Conservation (phyloP, 2,888 invertebrate species). For the Spilarctia lutea region DNA sequence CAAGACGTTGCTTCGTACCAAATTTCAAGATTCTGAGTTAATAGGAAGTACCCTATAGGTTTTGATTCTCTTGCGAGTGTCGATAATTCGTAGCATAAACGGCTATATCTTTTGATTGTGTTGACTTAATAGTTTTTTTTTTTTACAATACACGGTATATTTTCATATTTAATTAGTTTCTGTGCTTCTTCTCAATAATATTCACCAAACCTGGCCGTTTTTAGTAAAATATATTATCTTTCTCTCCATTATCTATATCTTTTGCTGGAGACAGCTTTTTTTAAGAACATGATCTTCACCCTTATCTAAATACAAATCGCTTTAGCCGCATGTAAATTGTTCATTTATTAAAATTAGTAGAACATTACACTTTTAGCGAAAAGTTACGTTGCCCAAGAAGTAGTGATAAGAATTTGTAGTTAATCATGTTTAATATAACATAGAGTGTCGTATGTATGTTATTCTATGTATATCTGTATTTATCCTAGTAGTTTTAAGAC, state of each 20-base stretch:
- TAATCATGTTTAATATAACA: neutral
- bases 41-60: too few species aligned
- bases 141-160: too few species aligned
- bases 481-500: neutral
- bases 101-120: too few species aligned
- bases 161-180: neutral
- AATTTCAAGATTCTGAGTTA: too few species aligned
- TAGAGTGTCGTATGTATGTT: neutral
- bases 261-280: constrained; percentile 32
- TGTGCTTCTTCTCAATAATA: neutral
- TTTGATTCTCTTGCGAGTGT: too few species aligned
- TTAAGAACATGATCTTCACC: constrained; percentile 31
- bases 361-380: constrained; percentile 46
- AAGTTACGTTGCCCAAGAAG: constrained; percentile 44
- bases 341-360: constrained; percentile 56
- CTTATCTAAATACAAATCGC: constrained; percentile 44
- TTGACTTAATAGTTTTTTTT: too few species aligned
- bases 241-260: neutral
- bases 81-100: too few species aligned
- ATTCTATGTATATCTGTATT: too few species aligned
- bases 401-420: constrained; percentile 32
- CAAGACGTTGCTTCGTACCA: too few species aligned
- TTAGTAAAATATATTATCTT: neutral
- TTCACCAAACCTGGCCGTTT: neutral
- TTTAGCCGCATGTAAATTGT: constrained; percentile 44